A percentile compares a stretch with the other conserved stretches of the same genome.
Conservation (phyloP, 2,113 vertebrate species). For the Trinectes maculatus region DNA sequence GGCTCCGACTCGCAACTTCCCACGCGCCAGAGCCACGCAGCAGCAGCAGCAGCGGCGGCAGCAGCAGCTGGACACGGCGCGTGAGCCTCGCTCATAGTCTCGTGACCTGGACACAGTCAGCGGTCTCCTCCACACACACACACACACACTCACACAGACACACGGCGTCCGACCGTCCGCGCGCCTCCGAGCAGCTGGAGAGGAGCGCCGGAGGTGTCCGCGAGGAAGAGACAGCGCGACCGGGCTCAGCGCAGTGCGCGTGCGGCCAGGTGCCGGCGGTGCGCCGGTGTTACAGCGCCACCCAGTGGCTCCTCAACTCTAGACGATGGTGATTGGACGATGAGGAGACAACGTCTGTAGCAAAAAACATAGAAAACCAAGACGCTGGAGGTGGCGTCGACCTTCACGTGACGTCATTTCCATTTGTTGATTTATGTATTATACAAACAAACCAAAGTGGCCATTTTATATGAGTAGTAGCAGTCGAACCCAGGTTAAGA, state of each 20-base stretch:
- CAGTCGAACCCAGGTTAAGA: too few species aligned
- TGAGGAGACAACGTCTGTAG: too few species aligned
- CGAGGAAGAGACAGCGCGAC: neutral
- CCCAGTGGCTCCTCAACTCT: conserved; percentile 43
- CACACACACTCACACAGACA: too few species aligned
- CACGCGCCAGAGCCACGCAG: conserved; percentile 43
- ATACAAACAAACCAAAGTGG: too few species aligned
- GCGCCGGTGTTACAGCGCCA: conserved; percentile 61
- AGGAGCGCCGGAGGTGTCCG: neutral
- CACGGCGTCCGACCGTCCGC: too few species aligned
- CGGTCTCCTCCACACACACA: too few species aligned
- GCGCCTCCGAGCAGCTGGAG: conserved; percentile 53
- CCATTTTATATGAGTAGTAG: too few species aligned
- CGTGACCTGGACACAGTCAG: too few species aligned
- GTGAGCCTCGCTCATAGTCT: conserved; percentile 47
- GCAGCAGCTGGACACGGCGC: neutral
- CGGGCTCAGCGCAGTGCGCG: neutral
- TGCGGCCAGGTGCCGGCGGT: neutral
- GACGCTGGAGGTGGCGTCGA: too few species aligned
- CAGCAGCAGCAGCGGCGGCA: conserved; percentile 29
- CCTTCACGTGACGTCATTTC: too few species aligned
- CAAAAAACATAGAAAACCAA: too few species aligned
- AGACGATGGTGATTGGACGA: neutral
- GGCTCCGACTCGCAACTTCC: conserved; percentile 71
- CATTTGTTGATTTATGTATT: too few species aligned